Evolutionary conservation across 2,797 vertebrate genomes (phyloP).

Genomic region (Dipus sagitta): DNA sequence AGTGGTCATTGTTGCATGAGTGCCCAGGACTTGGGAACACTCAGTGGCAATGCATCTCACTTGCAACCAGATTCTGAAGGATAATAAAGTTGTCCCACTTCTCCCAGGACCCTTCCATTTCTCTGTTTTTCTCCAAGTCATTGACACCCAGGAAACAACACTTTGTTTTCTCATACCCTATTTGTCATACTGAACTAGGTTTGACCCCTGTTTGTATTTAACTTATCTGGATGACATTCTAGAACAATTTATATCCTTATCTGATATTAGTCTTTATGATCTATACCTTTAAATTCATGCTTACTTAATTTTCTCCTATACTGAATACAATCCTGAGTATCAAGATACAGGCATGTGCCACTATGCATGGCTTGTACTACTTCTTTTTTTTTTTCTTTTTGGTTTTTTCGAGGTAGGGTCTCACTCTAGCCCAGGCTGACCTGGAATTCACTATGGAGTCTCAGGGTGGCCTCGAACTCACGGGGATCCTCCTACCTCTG

Average conservation of each 20-base stretch:
- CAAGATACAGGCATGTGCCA: neutral
- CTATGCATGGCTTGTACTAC: neutral
- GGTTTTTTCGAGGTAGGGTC: too few relatives aligned
- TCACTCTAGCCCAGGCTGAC: too few relatives aligned
- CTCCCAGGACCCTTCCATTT: neutral
- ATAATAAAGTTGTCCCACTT: constrained; percentile 18
- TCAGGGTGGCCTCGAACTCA: too few relatives aligned
- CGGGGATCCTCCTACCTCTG: too few relatives aligned
- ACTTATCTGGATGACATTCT: neutral
- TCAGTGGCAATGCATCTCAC: neutral
- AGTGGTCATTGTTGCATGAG: neutral
- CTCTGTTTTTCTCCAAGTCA: neutral
- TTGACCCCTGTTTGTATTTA: neutral
- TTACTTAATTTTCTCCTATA: neutral
- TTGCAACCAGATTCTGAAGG: neutral
- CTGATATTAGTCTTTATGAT: neutral
- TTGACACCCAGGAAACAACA: neutral
- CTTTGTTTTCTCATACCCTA: constrained; percentile 12
- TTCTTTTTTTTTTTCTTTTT: neutral
- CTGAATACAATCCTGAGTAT: neutral
- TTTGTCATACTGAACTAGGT: neutral
- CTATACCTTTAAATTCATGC: neutral
- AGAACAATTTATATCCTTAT: neutral
- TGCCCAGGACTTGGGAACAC: constrained; percentile 6
- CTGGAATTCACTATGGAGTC: too few relatives aligned